Conservation (phyloP, 2,113 vertebrate species). For the Oreotragus oreotragus region DNA sequence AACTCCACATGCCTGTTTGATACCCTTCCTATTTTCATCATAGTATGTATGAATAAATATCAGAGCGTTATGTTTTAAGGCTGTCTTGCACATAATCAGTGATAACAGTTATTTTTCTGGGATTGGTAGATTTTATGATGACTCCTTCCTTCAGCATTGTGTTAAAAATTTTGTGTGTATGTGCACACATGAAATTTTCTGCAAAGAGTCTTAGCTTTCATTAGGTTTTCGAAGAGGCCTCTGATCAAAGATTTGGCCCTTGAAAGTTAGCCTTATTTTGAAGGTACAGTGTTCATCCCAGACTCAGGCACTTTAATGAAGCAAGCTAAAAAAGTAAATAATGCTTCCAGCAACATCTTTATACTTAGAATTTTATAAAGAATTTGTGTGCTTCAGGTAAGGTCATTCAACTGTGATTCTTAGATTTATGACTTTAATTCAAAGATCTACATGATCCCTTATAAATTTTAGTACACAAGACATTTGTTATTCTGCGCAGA, state of each 20-base stretch:
- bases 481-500: background rate
- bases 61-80: background rate
- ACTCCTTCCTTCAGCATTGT: background rate
- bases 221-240: background rate
- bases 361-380: slow-evolving; percentile 17
- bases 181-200: background rate
- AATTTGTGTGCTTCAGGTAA: background rate
- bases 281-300: background rate
- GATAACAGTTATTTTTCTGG: background rate
- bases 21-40: background rate
- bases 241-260: background rate
- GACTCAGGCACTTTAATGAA: background rate
- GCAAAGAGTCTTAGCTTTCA: background rate
- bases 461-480: background rate
- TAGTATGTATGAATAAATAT: background rate
- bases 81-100: background rate
- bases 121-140: background rate
- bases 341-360: slow-evolving; percentile 5
- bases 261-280: background rate
- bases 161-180: background rate
- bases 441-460: background rate
- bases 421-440: background rate
- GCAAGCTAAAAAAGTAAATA: background rate
- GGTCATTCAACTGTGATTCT: background rate
- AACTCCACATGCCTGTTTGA: background rate